These are phyloP conservation scores for Aplocera efformata DNA, from an alignment of 2,888 invertebrate genomes.

Conservation along the genomic window DNA sequence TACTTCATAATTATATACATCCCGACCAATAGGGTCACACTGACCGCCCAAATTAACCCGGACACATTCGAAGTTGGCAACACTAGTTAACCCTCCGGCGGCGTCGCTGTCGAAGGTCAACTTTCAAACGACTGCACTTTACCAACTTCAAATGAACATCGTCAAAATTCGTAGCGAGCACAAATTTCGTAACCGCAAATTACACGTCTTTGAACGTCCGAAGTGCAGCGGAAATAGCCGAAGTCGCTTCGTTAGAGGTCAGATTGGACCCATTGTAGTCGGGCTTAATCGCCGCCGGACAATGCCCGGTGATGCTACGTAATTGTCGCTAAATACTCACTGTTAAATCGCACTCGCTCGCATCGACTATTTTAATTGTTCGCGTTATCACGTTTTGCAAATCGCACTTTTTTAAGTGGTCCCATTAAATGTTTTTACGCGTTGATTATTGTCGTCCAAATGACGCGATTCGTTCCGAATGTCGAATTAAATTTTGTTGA, in stretches of 20 bases:
- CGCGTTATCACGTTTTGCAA: conserved; percentile 31
- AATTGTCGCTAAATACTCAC: conserved; percentile 74
- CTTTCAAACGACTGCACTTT: conserved; percentile 59
- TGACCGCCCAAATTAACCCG: conserved; percentile 48
- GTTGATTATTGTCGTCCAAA: conserved; percentile 64
- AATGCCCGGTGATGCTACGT: conserved; percentile 70
- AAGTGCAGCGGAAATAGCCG: conserved; percentile 67
- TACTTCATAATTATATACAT: conserved; percentile 34
- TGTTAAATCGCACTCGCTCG: conserved; percentile 52
- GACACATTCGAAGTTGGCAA: conserved; percentile 47
- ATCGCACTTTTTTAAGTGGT: conserved; percentile 48
- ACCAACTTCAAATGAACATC: conserved; percentile 46
- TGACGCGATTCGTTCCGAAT: conserved; percentile 54
- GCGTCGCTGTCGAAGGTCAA: conserved; percentile 42
- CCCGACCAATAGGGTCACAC: conserved; percentile 44
- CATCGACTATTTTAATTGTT: conserved; percentile 57
- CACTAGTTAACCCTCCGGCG: conserved; percentile 44
- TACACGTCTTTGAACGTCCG: conserved; percentile 70
- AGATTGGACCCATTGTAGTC: conserved; percentile 70
- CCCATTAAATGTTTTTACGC: conserved; percentile 58
- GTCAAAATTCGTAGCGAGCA: conserved; percentile 59
- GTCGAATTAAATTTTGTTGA: conserved; percentile 65
- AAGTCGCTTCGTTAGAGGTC: conserved; percentile 75
- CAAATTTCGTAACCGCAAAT: conserved; percentile 73
- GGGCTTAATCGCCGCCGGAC: conserved; percentile 67